A percentile compares a stretch with the other conserved stretches of the same genome.
These are phyloP conservation scores for Alfaro cultratus DNA, from an alignment of 2,797 vertebrate genomes.

Conservation along the genomic window DNA sequence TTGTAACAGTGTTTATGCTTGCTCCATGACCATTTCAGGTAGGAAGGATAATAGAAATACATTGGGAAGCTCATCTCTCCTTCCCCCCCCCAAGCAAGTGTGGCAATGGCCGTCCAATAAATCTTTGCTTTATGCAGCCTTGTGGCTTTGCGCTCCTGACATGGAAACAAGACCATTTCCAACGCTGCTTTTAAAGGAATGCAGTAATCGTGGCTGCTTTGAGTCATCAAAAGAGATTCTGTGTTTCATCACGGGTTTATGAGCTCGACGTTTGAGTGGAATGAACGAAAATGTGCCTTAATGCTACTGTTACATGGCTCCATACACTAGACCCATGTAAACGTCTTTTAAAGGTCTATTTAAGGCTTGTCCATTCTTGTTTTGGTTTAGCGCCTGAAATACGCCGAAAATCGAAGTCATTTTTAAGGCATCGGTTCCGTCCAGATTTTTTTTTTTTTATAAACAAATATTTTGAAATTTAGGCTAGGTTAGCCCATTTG, in stretches of 20 bases:
- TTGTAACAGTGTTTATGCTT: constrained; percentile 41
- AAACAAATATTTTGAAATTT: neutral
- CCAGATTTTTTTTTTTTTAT: neutral
- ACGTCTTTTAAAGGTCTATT: neutral
- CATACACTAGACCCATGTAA: neutral
- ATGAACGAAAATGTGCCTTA: constrained; percentile 35
- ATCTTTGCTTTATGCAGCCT: constrained; percentile 2
- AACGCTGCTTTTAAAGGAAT: neutral
- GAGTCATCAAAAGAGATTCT: constrained; percentile 15
- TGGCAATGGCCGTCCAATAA: constrained; percentile 19
- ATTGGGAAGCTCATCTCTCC: constrained; percentile 15
- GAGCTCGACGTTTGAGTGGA: constrained; percentile 26
- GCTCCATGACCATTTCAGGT: constrained; percentile 44
- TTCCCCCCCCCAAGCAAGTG: constrained; percentile 7
- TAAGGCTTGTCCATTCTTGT: neutral
- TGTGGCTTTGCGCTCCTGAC: neutral
- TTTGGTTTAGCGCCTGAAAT: neutral
- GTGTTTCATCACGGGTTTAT: neutral
- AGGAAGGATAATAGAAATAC: constrained; percentile 34
- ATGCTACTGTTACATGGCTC: neutral
- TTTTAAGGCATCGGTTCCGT: neutral
- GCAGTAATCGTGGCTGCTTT: neutral
- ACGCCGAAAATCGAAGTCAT: neutral
- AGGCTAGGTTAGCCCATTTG: neutral
- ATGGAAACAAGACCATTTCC: neutral